Evolutionary conservation across 2,888 invertebrate genomes (phyloP).

Genomic region (Congeria kusceri): DNA sequence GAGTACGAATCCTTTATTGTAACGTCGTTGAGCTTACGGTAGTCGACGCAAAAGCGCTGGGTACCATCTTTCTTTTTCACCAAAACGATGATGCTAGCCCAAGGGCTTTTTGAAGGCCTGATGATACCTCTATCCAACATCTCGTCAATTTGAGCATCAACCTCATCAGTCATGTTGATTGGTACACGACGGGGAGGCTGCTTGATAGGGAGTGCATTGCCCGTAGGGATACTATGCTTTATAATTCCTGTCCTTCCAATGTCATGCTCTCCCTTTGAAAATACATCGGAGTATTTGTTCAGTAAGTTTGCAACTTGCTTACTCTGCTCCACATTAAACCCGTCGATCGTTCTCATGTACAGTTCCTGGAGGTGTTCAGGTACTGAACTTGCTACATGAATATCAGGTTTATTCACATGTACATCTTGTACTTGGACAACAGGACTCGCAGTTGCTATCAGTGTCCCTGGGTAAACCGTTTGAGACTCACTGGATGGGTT

Average conservation of each 20-base stretch:
- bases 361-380: no score
- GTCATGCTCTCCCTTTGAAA: constrained; percentile 22
- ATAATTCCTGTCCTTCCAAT: constrained; percentile 23
- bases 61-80: constrained; percentile 53
- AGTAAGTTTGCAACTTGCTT: constrained; percentile 9
- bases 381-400: no score
- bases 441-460: no score
- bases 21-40: constrained; percentile 33
- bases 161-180: constrained; percentile 18
- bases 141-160: constrained; percentile 39
- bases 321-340: no score
- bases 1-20: constrained; percentile 32
- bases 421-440: no score
- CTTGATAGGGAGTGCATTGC: constrained; percentile 25
- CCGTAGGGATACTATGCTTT: constrained; percentile 23
- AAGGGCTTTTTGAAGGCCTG: constrained; percentile 44
- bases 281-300: constrained; percentile 20
- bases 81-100: constrained; percentile 48
- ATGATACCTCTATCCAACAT: constrained; percentile 43
- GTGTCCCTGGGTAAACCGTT: no score
- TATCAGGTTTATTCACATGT: no score
- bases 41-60: constrained; percentile 48
- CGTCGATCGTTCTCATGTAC: no score
- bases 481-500: no score
- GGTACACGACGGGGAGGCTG: constrained; percentile 38